Percentiles rank a stretch among this genome's conserved stretches.
These are phyloP conservation scores for Globodera rostochiensis DNA, from an alignment of 1,140 invertebrate species.

Conservation along the genomic window DNA sequence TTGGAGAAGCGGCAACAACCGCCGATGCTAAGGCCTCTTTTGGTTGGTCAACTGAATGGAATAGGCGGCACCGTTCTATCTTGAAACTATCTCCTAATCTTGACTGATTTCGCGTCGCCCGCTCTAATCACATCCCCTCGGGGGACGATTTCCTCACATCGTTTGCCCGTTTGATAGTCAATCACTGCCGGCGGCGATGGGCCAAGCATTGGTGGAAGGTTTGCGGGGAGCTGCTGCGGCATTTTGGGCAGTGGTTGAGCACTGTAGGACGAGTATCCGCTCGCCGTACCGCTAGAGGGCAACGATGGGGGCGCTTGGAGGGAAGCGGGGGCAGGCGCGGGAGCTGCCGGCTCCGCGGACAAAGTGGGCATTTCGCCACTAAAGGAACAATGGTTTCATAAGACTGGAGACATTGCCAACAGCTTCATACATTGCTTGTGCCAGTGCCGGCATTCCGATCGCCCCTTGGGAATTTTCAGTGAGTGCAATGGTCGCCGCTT, in stretches of 20 bases:
- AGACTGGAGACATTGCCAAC: not conserved
- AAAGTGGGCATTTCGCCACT: not conserved
- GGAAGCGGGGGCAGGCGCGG: constrained; percentile 21
- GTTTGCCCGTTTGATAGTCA: constrained; percentile 16
- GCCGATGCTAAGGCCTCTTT: not conserved
- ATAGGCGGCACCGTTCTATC: not conserved
- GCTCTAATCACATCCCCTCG: too few relatives aligned
- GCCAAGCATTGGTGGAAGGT: constrained; percentile 41
- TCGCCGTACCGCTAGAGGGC: constrained; percentile 7
- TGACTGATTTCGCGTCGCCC: too few relatives aligned
- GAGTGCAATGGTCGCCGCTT: constrained; percentile 18
- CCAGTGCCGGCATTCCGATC: constrained; percentile 31
- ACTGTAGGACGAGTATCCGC: constrained; percentile 22
- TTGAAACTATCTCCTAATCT: not conserved
- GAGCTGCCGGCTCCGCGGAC: constrained; percentile 8
- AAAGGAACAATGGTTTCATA: not conserved
- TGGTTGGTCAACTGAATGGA: not conserved
- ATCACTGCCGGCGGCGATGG: constrained; percentile 37
- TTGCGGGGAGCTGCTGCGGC: constrained; percentile 15
- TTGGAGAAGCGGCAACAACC: not conserved
- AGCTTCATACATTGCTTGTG: constrained; percentile 29
- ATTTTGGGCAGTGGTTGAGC: constrained; percentile 40
- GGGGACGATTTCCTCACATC: not conserved
- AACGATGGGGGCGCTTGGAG: not conserved
- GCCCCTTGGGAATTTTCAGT: constrained; percentile 29